Base-by-base conservation (phyloP, 2,113 vertebrate species). In the Semnornis frantzii region DNA sequence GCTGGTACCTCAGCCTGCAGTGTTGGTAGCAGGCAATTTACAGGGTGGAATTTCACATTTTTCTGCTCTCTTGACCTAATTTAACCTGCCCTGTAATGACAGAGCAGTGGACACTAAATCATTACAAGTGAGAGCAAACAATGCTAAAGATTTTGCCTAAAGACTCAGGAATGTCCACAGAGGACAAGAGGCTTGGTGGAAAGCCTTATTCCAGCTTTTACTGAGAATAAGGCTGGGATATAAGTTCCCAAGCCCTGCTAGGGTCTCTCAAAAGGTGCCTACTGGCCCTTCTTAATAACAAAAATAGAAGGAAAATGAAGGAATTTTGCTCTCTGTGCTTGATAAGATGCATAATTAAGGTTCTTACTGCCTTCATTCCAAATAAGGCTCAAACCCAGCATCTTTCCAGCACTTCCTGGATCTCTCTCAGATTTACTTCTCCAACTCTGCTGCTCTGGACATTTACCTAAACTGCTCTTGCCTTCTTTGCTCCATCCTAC, bases 31-130 rank as follows among this genome's bases (percentile, higher is more conserved):
- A 64, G 68, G 55, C 31, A 70, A 58, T 34, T 54, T 54, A 59
- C 16, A 25, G 59, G 85, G 9, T 68, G 52, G 80, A 93, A 95
- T 91, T 76, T 73, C 92, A 87, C 89, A 30, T 93, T 93, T 82
- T 91, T 92, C 83, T 74, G 0, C 80, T 76, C 68, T 84, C n/a
- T 58, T 73, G 20, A 91, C 64, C 82, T 60, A 55, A 82, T 52
- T 52, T 93, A 90, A 84, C 71, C 64, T 93, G 76, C 21, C 63
- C 60, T 31, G 23, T 79, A 82, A 90, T 48, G 52, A 93, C 76
- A 82, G 4, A 85, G 70, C 58, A 54, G 31, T 48, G 54, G 83
- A 68, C 62, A 78, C 48, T 33, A n/a, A 94, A 80, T 54, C 79
- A 33, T 39, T 82, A 55, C 73, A 69, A 77, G 72, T 66, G 73